Conservation (phyloP, 35 echinoderm and acorn worm species). For the Nesometra sesokonis region DNA sequence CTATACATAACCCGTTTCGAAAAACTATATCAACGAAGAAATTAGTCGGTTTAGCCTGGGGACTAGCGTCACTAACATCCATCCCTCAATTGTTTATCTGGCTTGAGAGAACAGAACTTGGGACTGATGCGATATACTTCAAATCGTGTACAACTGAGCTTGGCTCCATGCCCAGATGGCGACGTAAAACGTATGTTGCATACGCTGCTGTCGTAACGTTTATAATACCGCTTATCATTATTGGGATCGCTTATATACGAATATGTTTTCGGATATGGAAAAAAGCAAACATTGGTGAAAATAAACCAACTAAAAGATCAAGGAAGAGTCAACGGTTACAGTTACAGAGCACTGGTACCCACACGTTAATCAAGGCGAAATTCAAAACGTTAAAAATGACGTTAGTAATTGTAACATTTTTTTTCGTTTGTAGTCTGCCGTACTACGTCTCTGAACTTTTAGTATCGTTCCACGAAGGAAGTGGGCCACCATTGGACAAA, state of each 20-base stretch:
- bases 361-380: conserved; percentile 68
- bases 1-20: conserved; percentile 68
- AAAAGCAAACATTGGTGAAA: conserved; percentile 43
- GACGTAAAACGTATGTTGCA: conserved; percentile 40
- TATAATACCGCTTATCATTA: conserved; percentile 77
- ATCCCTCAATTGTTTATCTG: conserved; percentile 76
- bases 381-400: conserved; percentile 87
- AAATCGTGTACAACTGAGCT: conserved; percentile 55
- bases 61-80: conserved; percentile 29
- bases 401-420: conserved; percentile 57
- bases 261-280: conserved; percentile 92
- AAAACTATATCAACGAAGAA: conserved; percentile 46
- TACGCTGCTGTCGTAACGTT: conserved; percentile 67
- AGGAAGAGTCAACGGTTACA: conserved; percentile 43
- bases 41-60: conserved; percentile 57
- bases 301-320: neutral
- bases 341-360: conserved; percentile 65
- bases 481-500: conserved; percentile 13
- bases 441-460: conserved; percentile 80
- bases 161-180: conserved; percentile 5
- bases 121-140: neutral
- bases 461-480: conserved; percentile 19
- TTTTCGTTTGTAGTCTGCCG: conserved; percentile 70
- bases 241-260: conserved; percentile 63
- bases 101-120: neutral